phyloP scores from a whole-genome alignment of 2,888 invertebrate species.

The Drosophila kuntzei region DNA sequence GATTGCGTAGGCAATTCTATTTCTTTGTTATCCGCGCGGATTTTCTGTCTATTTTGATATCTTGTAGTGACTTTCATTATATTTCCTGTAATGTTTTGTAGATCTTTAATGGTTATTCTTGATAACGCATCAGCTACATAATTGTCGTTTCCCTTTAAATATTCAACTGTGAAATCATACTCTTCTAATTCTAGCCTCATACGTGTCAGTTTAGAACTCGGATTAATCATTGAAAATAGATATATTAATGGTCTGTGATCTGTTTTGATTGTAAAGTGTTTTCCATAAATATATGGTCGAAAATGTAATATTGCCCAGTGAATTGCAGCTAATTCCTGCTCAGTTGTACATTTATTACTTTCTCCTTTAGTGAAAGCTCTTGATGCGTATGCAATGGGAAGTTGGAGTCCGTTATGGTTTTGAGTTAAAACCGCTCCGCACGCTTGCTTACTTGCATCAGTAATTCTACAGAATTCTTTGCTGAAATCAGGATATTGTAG shows the following conservation, averaged over 20 bases:
- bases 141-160: slow-evolving; percentile 1
- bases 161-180: background rate
- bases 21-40: background rate
- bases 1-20: slow-evolving; percentile 3
- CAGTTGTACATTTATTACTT: background rate
- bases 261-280: background rate
- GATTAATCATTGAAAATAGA: slow-evolving; percentile 4
- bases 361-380: background rate
- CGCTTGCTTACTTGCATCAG: slow-evolving; percentile 9
- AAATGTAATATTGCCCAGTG: background rate
- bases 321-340: background rate
- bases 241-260: slow-evolving; percentile 9
- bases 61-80: background rate
- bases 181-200: slow-evolving; percentile 14
- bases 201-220: slow-evolving; percentile 7
- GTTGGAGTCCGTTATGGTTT: slow-evolving; percentile 10
- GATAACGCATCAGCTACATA: slow-evolving; percentile 17
- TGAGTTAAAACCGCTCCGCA: slow-evolving; percentile 15
- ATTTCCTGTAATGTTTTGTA: slow-evolving; percentile 5
- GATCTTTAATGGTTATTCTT: slow-evolving; percentile 18
- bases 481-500: background rate
- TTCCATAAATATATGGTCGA: background rate
- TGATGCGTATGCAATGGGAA: background rate
- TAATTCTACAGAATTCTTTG: slow-evolving; percentile 19
- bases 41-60: slow-evolving; percentile 9